Evolutionary conservation across 2,888 invertebrate species (phyloP), one percentile per base, ranked within the genome.

Genomic region (Crepidodera aurea): DNA sequence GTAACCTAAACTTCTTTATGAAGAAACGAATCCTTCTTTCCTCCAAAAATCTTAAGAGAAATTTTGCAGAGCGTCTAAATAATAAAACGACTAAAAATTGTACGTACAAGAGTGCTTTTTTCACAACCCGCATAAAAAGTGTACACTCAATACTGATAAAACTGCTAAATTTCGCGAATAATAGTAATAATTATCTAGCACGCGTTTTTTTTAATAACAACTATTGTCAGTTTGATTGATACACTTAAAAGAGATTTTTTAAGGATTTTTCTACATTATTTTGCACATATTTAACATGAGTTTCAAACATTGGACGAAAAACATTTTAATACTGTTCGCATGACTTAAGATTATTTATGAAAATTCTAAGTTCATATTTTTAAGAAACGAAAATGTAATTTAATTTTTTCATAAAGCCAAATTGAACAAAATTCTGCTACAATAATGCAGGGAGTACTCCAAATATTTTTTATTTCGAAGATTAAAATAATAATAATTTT

Each of bases 121-220:
- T 77, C 77, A 78, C 77, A 78, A 78, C 78, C 78, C 77, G 78
- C 75, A 75, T 77, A 69, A 70, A 71, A 72, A 66, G 65, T 67
- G 59, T 72, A 72, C 71, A 69, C 70, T 75, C 72, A 77, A 78
- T 78, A 78, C 78, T 78, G 78, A 76, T 68, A 66, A 60, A 62
- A 68, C 62, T 66, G 65, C 67, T 67, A 63, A 67, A 69, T 57
- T 69, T 67, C 40, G 48, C 56, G 39, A 15, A 48, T 40, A 40
- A 40, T 40, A 13, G 16, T 40, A 16, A 40, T 40, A 40, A 40
- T 40, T 27, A 48, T 40, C 44, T 66, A 57, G 61, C 60, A 62
- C 66, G 51, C 61, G 39, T 22, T 18, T 51, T 22, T 12, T 37
- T 53, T 37, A 53, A 62, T 32, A 56, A 59, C 32, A 64, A 51